A percentile compares a stretch with the other conserved stretches of the same genome.
Evolutionary conservation across 1,140 invertebrate genomes (phyloP).

Genomic region (Drosophila ambigua): DNA sequence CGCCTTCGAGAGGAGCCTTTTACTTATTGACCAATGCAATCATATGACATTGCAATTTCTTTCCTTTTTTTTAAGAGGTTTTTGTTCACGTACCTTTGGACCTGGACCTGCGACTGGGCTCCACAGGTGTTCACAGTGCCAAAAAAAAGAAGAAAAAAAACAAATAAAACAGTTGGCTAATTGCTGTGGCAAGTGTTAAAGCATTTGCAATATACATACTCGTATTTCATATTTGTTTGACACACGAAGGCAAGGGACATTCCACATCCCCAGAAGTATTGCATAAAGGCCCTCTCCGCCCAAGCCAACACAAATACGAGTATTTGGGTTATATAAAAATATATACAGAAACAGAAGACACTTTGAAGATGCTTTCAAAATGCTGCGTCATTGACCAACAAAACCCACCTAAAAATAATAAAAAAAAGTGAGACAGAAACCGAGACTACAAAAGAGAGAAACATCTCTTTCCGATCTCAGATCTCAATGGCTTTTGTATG

Average conservation of each 20-base stretch:
- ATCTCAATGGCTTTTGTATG: conserved; percentile 37
- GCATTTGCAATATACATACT: conserved; percentile 3
- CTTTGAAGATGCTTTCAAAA: conserved; percentile 34
- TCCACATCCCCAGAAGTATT: conserved; percentile 33
- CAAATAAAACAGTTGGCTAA: conserved; percentile 40
- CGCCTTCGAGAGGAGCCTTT: conserved; percentile 32
- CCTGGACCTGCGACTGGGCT: no score
- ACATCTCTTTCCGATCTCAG: conserved; percentile 32
- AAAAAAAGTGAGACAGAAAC: conserved; percentile 25
- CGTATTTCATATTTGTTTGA: conserved; percentile 32
- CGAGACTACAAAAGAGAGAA: conserved; percentile 26
- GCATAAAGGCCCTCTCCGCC: conserved; percentile 42
- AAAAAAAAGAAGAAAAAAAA: conserved; percentile 8
- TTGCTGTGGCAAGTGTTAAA: conserved; percentile 42
- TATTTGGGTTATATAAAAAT: conserved; percentile 71
- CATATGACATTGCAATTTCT: conserved; percentile 65
- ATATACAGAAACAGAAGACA: conserved; percentile 43
- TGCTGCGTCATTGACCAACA: conserved; percentile 73
- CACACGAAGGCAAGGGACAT: conserved; percentile 25
- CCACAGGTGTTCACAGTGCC: background rate
- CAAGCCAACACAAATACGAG: conserved; percentile 37
- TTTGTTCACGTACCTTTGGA: background rate
- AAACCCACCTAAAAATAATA: conserved; percentile 38
- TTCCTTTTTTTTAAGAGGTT: conserved; percentile 9
- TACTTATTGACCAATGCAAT: conserved; percentile 62